Evolutionary conservation across 2,797 vertebrate species (phyloP).

Genomic region (Cuculus canorus): DNA sequence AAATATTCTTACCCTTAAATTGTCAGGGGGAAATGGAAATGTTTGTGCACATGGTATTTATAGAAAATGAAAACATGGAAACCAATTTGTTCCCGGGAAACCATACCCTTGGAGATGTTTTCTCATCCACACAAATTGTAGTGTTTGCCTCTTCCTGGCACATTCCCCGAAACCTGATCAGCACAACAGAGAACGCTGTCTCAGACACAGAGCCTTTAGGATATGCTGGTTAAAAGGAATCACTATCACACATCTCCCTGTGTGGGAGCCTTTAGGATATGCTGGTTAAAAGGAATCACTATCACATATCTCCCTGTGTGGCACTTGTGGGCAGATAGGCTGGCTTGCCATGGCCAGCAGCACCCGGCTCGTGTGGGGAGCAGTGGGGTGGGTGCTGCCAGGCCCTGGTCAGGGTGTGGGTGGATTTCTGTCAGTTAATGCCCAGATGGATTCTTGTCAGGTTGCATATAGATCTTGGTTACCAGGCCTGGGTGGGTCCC

Average conservation of each 20-base stretch:
- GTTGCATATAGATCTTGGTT: no score
- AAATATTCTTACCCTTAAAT: background rate
- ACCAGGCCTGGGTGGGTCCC: no score
- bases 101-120: background rate
- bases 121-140: background rate
- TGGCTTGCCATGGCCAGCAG: accelerated
- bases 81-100: background rate
- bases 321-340: accelerated
- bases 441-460: no score
- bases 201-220: accelerated
- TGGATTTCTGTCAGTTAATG: no score
- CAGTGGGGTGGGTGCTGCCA: background rate
- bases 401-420: no score
- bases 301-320: background rate
- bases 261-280: no score
- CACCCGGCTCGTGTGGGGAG: background rate
- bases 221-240: accelerated
- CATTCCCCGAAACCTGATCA: accelerated
- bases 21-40: background rate
- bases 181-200: accelerated
- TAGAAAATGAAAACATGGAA: background rate
- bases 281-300: background rate
- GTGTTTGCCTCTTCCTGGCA: accelerated
- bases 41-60: background rate
- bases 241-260: background rate